Evolutionary conservation across 2,113 vertebrate genomes (phyloP).

Genomic region (Corythornis madagascariensis): DNA sequence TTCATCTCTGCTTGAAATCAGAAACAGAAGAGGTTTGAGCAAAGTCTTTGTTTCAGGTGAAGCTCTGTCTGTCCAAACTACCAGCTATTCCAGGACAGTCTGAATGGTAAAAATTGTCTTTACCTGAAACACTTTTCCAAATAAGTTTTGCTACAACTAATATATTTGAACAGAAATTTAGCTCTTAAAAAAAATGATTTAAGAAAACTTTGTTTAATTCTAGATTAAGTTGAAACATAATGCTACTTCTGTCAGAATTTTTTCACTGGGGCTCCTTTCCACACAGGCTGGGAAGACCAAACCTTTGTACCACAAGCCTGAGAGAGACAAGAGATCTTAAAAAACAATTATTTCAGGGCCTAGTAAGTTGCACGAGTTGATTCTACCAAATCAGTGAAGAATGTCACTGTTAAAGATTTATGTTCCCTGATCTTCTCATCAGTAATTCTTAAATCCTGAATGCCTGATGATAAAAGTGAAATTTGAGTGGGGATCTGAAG

Average conservation of each 20-base stretch:
- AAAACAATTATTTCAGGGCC: not conserved
- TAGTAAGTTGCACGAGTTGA: not conserved
- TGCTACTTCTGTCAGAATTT: not conserved
- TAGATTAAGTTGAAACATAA: not conserved
- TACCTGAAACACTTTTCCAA: not conserved
- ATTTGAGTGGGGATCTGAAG: slow-evolving; percentile 10
- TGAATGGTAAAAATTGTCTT: not conserved
- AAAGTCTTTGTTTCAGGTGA: not conserved
- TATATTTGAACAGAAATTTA: not conserved
- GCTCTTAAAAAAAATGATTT: not conserved
- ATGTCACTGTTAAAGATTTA: slow-evolving; percentile 33
- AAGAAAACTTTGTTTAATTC: not conserved
- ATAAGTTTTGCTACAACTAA: not conserved
- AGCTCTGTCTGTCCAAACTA: not conserved
- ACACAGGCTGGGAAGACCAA: not conserved
- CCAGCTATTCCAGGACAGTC: not conserved
- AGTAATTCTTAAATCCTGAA: not conserved
- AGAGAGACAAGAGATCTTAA: not conserved
- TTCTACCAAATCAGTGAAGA: slow-evolving; percentile 6
- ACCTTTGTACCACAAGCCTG: not conserved
- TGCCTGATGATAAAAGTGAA: slow-evolving; percentile 37
- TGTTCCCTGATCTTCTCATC: slow-evolving; percentile 27
- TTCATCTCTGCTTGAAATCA: not conserved
- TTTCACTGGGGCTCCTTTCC: not conserved
- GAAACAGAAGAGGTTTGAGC: not conserved